Evolutionary conservation across 2,113 vertebrate species (phyloP).

Genomic region (Erythrolamprus reginae): DNA sequence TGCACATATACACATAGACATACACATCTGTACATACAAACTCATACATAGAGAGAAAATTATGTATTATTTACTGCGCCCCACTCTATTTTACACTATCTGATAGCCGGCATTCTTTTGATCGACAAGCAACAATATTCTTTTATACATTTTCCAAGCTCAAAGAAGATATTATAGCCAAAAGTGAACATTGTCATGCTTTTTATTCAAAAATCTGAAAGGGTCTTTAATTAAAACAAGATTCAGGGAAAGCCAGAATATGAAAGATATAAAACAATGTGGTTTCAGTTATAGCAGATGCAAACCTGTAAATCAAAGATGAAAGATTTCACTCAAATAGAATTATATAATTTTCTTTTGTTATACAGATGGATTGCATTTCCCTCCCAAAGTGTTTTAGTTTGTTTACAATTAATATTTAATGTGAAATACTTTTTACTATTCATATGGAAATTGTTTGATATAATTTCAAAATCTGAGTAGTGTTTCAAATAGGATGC

Average conservation of each 20-base stretch:
- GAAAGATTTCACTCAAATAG: constrained; percentile 82
- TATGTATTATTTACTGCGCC: constrained; percentile 45
- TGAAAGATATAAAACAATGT: constrained; percentile 78
- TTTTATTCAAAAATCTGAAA: constrained; percentile 76
- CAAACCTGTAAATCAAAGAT: constrained; percentile 82
- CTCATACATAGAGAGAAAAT: constrained; percentile 44
- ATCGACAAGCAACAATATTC: constrained; percentile 64
- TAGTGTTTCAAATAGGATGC: constrained; percentile 69
- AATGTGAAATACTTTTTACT: constrained; percentile 78
- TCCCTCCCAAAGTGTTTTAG: constrained; percentile 61
- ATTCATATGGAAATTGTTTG: constrained; percentile 66
- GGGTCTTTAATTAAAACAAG: constrained; percentile 79
- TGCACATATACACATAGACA: neutral
- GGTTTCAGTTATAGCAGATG: constrained; percentile 75
- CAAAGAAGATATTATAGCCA: constrained; percentile 77
- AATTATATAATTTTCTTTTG: constrained; percentile 81
- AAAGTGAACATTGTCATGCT: constrained; percentile 81
- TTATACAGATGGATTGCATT: constrained; percentile 70
- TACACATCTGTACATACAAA: constrained; percentile 28
- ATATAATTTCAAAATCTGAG: constrained; percentile 69
- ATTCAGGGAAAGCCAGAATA: constrained; percentile 69
- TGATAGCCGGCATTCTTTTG: constrained; percentile 64
- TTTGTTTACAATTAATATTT: constrained; percentile 77
- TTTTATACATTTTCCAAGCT: constrained; percentile 73
- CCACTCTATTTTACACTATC: constrained; percentile 56